Conservation (phyloP, 1,140 invertebrate species). For the Delia radicum region DNA sequence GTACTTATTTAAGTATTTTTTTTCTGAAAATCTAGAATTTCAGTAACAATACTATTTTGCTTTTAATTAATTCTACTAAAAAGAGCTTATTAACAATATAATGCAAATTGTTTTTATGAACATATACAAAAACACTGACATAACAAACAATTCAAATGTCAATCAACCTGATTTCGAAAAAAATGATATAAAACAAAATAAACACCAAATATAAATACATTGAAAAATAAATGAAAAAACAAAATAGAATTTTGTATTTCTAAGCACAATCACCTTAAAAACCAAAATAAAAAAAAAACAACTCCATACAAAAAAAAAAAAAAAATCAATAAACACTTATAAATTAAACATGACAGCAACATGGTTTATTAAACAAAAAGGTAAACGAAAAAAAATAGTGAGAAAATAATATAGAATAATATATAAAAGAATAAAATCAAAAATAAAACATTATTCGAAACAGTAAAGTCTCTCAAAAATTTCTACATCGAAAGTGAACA, state of each 20-base stretch:
- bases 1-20: too few relatives aligned
- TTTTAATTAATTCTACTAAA: too few relatives aligned
- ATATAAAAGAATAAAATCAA: neutral
- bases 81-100: neutral
- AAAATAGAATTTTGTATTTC: neutral
- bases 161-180: neutral
- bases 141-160: neutral
- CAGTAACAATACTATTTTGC: too few relatives aligned
- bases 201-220: neutral
- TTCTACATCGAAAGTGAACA: too few relatives aligned
- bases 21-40: too few relatives aligned
- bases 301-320: neutral
- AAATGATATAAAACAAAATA: neutral
- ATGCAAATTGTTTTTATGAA: neutral
- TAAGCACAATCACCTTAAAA: neutral
- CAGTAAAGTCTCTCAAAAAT: too few relatives aligned
- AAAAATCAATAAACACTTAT: neutral
- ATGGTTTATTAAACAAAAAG: neutral
- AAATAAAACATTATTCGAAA: neutral
- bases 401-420: neutral
- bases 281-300: neutral
- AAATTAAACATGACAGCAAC: constrained; percentile 4
- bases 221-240: neutral
- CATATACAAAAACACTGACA: neutral
- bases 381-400: neutral